A percentile compares a stretch with the other conserved stretches of the same genome.
These are phyloP conservation scores for Mechanitis mazaeus DNA, from an alignment of 2,888 invertebrate genomes.

Conservation along the genomic window DNA sequence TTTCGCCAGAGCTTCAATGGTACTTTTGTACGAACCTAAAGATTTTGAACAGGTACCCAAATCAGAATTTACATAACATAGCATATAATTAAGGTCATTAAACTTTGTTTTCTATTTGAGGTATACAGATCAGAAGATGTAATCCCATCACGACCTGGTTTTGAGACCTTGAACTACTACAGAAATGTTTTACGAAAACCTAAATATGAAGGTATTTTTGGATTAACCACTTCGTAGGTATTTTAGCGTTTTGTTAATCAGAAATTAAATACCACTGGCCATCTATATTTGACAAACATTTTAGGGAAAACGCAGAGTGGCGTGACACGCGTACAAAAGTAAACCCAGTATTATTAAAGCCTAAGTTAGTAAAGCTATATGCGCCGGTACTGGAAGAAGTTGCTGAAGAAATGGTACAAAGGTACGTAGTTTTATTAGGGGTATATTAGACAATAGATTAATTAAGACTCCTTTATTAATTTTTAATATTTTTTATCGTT, in stretches of 20 bases:
- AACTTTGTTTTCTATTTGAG: conserved; percentile 33
- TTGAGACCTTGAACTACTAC: conserved; percentile 56
- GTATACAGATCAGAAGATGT: conserved; percentile 63
- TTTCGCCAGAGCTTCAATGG: conserved; percentile 47
- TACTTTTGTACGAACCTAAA: conserved; percentile 57
- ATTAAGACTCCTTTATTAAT: no score
- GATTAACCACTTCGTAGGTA: conserved; percentile 61
- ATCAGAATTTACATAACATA: background rate
- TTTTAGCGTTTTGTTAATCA: conserved; percentile 8
- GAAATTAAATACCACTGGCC: background rate
- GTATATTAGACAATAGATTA: no score
- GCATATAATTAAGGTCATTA: background rate
- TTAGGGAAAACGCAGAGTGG: conserved; percentile 80
- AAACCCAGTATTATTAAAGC: conserved; percentile 81
- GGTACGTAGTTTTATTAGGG: conserved; percentile 35
- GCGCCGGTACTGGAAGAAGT: conserved; percentile 68
- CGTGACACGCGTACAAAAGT: conserved; percentile 79
- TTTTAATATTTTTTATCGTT: no score
- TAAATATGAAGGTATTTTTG: conserved; percentile 52
- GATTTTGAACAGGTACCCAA: conserved; percentile 47
- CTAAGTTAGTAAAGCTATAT: conserved; percentile 74
- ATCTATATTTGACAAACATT: conserved; percentile 23
- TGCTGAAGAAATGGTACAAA: conserved; percentile 56
- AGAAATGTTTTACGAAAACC: conserved; percentile 50
- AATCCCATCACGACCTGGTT: conserved; percentile 59